Percentiles rank a stretch among this genome's conserved stretches.
These are phyloP conservation scores for Brachymystax lenok DNA, from an alignment of 2,797 vertebrate genomes.

Conservation along the genomic window DNA sequence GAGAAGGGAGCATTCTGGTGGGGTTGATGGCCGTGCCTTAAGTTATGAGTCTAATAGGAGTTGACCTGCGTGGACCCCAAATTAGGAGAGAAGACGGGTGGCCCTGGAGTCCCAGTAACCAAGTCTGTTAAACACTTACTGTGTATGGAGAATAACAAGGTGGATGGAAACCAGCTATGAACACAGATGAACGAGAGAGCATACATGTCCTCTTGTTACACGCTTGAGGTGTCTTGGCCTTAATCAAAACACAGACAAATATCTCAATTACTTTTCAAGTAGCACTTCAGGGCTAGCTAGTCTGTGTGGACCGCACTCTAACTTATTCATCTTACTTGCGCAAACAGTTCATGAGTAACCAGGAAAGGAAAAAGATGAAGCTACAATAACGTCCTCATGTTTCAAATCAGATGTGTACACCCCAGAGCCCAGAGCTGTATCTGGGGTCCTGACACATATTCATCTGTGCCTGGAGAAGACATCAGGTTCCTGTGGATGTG, in stretches of 20 bases:
- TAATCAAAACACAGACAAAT: not conserved
- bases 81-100: slow-evolving; percentile 46
- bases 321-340: not conserved
- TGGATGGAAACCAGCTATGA: slow-evolving; percentile 56
- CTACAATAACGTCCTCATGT: not conserved
- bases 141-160: slow-evolving; percentile 36
- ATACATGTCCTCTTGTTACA: not conserved
- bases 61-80: slow-evolving; percentile 28
- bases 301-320: not conserved
- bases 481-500: slow-evolving; percentile 18
- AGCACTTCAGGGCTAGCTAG: not conserved
- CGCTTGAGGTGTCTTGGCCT: not conserved
- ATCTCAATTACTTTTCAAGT: not conserved
- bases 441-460: slow-evolving; percentile 1
- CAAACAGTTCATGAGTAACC: not conserved
- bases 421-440: not conserved
- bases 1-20: slow-evolving; percentile 10
- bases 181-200: slow-evolving; percentile 40
- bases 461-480: not conserved
- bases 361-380: not conserved
- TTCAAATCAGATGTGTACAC: not conserved
- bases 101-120: slow-evolving; percentile 47
- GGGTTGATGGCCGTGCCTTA: slow-evolving; percentile 17
- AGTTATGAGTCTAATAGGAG: slow-evolving; percentile 31
- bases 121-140: slow-evolving; percentile 26